A percentile compares a stretch with the other conserved stretches of the same genome.
Conservation (phyloP, 2,888 invertebrate species). For the Leptinotarsa rubiginosa region DNA sequence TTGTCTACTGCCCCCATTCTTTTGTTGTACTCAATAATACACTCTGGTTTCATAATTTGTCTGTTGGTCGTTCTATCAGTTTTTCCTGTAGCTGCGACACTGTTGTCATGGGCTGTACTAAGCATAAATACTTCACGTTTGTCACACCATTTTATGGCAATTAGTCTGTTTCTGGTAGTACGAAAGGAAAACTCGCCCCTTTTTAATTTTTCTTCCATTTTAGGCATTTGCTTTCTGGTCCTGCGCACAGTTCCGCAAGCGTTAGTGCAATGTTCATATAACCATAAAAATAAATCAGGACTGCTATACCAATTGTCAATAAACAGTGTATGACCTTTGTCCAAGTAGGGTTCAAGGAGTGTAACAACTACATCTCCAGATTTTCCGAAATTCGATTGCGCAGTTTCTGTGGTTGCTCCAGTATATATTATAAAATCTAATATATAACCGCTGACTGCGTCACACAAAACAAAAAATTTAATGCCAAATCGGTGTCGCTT, state of each 20-base stretch:
- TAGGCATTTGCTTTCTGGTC: slow-evolving; percentile 23
- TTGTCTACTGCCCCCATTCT: not conserved
- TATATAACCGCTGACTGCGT: too few relatives aligned
- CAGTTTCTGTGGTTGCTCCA: not conserved
- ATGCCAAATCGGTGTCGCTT: slow-evolving; percentile 11
- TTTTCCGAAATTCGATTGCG: slow-evolving; percentile 21
- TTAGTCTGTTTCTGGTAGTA: slow-evolving; percentile 21
- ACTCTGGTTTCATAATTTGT: not conserved
- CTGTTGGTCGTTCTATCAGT: not conserved
- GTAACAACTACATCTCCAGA: slow-evolving; percentile 25
- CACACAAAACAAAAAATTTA: not conserved
- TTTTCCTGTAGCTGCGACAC: not conserved
- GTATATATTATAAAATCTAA: too few relatives aligned
- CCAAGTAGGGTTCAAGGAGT: too few relatives aligned
- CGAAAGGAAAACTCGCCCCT: slow-evolving; percentile 26
- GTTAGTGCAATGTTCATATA: slow-evolving; percentile 21
- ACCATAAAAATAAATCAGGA: slow-evolving; percentile 19
- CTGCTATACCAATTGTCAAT: too few relatives aligned
- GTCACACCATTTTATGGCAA: slow-evolving; percentile 20
- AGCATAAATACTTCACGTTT: not conserved
- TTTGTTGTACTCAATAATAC: not conserved
- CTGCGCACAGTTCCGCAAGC: slow-evolving; percentile 5
- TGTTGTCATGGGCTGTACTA: not conserved
- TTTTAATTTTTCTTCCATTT: slow-evolving; percentile 29
- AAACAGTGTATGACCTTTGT: too few relatives aligned